Conservation (phyloP, 2,797 vertebrate genomes). For the Parambassis ranga region DNA sequence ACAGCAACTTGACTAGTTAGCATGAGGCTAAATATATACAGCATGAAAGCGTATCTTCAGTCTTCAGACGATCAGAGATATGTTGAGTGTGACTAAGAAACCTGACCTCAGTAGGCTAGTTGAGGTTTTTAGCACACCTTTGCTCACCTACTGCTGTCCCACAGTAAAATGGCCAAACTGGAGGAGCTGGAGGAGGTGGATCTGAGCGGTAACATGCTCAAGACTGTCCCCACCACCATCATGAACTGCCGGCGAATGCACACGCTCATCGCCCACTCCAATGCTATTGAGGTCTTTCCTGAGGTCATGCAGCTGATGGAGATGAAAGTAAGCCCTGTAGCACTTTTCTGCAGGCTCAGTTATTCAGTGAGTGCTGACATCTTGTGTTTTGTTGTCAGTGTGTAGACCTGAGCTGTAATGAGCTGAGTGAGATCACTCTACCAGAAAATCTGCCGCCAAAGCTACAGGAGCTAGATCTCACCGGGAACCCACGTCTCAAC, state of each 20-base stretch:
- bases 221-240: conserved; percentile 95
- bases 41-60: too few relatives aligned
- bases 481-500: conserved; percentile 93
- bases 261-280: conserved; percentile 95
- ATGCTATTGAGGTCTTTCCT: conserved; percentile 95
- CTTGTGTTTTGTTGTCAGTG: conserved; percentile 78
- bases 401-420: conserved; percentile 97
- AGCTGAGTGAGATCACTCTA: conserved; percentile 90
- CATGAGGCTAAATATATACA: too few relatives aligned
- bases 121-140: neutral
- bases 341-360: neutral
- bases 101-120: neutral
- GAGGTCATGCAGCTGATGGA: conserved; percentile 98
- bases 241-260: conserved; percentile 94
- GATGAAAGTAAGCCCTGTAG: conserved; percentile 86
- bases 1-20: too few relatives aligned
- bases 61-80: too few relatives aligned
- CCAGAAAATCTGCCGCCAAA: conserved; percentile 96
- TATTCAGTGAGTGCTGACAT: neutral
- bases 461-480: conserved; percentile 96
- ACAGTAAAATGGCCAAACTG: conserved; percentile 98
- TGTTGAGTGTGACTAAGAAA: neutral
- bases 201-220: conserved; percentile 95
- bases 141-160: neutral
- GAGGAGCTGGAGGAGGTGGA: conserved; percentile 97